Base-by-base conservation (phyloP, 2,113 vertebrate species). In the Poicephalus meyeri region DNA sequence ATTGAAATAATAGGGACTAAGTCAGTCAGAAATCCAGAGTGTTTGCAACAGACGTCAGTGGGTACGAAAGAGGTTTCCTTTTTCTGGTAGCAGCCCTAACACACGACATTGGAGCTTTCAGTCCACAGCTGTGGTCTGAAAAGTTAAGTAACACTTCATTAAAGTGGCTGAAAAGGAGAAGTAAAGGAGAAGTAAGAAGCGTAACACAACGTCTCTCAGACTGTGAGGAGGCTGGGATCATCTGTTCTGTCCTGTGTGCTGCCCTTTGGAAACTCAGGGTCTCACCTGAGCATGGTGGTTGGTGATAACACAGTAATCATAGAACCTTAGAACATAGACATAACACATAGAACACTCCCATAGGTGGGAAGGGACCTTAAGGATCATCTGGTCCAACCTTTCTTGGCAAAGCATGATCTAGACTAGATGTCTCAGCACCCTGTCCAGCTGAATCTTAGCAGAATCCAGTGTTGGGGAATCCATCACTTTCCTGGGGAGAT, bases 1-100 rank as follows among this genome's bases (percentile, higher is more conserved):
- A 93, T 93, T 63, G 92, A 93, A 91, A 97, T 92, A 96, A 96
- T 86, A 70, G 81, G 47, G 44, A 79, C 55, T 29, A 26, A 77
- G 16, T 70, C 8, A 79, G 56, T 58, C 56, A 58, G 56, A 58
- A 55, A 86, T 52, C 72, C 49, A 5, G 61, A 73, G 16, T 91
- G 26, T 77, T 90, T 86, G 46, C 70, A 70, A 68, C 86, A 42
- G 28, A 96, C 25, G 2, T 96, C 83, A 95, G 2, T 56, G 58
- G 79, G 41, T 63, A 76, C 0, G 9, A 86, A 86, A 92, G 53
- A 93, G 6, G 53, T 69, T 92, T 95, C 58, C 86, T 91, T 72
- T 80, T 52, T 90, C 56, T 3, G 10, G 26, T 87, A 78, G 71
- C 72, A 74, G 47, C 29, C 1, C 4, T 82, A 72, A 86, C 83